Percentiles rank a stretch among this genome's conserved stretches.
Evolutionary conservation across 2,888 invertebrate genomes (phyloP).

Genomic region (Temnothorax unifasciatus): DNA sequence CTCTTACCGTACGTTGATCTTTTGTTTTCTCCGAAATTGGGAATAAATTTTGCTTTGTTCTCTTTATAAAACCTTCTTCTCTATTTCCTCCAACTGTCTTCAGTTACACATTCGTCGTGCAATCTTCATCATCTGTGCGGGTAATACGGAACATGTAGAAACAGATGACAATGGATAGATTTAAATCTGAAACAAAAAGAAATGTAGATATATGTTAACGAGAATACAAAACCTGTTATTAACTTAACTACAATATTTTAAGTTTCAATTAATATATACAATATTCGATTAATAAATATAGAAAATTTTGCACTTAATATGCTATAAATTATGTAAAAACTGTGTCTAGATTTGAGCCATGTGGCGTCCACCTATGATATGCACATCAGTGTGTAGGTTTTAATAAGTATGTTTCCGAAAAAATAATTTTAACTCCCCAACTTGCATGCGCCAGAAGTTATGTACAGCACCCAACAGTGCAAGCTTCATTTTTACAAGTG

Average conservation of each 20-base stretch:
- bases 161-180: conserved; percentile 92
- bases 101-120: not conserved
- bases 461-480: too few species aligned
- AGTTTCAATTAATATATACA: too few species aligned
- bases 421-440: too few species aligned
- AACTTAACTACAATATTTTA: not conserved
- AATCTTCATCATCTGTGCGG: conserved; percentile 86
- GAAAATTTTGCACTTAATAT: too few species aligned
- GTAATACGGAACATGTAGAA: conserved; percentile 94
- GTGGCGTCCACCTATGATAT: too few species aligned
- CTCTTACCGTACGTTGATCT: conserved; percentile 7
- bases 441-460: too few species aligned
- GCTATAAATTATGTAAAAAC: too few species aligned
- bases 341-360: too few species aligned
- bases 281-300: too few species aligned
- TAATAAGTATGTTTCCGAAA: too few species aligned
- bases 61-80: not conserved
- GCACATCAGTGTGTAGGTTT: too few species aligned
- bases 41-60: not conserved
- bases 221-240: not conserved
- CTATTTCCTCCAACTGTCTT: conserved; percentile 4
- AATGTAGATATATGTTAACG: conserved; percentile 32
- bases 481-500: too few species aligned
- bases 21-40: not conserved
- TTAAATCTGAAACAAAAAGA: conserved; percentile 81